These are phyloP conservation scores for Lutraria lutraria DNA, from an alignment of 2,888 invertebrate genomes.

Conservation along the genomic window DNA sequence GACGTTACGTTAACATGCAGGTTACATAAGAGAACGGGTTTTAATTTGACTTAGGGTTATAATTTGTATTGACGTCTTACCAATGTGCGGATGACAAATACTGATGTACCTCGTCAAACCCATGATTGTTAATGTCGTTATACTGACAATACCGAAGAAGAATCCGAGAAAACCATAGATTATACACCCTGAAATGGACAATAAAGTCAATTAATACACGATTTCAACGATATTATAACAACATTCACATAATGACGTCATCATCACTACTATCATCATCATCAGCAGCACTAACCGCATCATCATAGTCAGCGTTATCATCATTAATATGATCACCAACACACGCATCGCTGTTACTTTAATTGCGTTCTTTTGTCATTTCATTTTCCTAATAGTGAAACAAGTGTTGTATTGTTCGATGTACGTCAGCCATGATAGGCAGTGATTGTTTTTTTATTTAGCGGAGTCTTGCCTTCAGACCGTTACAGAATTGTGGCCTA, in stretches of 20 bases:
- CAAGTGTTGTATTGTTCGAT: no score
- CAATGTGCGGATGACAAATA: conserved; percentile 71
- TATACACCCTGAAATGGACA: conserved; percentile 69
- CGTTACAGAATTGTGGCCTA: no score
- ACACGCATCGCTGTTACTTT: not conserved
- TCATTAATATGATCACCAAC: not conserved
- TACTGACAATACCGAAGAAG: conserved; percentile 77
- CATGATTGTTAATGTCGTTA: conserved; percentile 74
- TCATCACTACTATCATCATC: not conserved
- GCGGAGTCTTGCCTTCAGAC: no score
- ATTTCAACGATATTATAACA: no score
- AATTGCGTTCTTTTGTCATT: no score
- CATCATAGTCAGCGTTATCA: not conserved
- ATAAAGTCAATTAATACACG: not conserved
- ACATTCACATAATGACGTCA: not conserved
- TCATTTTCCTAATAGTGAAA: no score
- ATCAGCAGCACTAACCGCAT: not conserved
- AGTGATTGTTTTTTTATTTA: no score
- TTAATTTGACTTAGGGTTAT: no score
- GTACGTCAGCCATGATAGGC: no score
- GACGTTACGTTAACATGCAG: no score
- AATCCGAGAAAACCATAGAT: conserved; percentile 78
- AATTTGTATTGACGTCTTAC: conserved; percentile 43
- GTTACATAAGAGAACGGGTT: no score
- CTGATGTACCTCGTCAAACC: conserved; percentile 73